Conservation (phyloP, 2,888 invertebrate genomes). For the Ophonus ardosiacus region DNA sequence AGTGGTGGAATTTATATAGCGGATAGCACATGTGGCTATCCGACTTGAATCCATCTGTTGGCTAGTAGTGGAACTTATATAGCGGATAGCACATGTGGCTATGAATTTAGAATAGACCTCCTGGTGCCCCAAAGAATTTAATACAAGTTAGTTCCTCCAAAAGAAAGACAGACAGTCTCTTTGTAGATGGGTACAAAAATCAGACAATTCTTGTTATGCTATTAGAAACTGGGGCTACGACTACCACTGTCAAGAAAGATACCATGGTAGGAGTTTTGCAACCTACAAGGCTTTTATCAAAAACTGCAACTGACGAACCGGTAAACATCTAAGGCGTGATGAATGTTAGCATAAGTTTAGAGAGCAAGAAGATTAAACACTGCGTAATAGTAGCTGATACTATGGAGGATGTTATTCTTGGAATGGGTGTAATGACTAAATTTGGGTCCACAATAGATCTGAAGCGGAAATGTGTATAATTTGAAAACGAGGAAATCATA, state of each 20-base stretch:
- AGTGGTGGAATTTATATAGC: no score
- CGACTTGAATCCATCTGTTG: no score
- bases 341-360: no score
- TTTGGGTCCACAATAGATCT: background rate
- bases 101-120: no score
- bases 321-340: background rate
- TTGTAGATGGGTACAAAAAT: background rate
- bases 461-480: background rate
- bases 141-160: background rate
- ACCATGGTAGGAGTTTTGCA: background rate
- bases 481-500: background rate
- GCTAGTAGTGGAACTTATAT: no score
- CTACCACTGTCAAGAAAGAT: background rate
- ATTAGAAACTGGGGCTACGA: background rate
- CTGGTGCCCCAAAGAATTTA: background rate
- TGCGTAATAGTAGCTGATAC: background rate
- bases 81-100: no score
- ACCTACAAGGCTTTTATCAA: background rate
- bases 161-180: background rate
- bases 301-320: background rate
- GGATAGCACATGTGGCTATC: no score
- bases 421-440: conserved; percentile 10
- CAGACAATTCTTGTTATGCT: background rate
- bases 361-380: no score
- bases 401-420: background rate